Conservation (phyloP, 2,113 vertebrate species). For the Carettochelys insculpta region DNA sequence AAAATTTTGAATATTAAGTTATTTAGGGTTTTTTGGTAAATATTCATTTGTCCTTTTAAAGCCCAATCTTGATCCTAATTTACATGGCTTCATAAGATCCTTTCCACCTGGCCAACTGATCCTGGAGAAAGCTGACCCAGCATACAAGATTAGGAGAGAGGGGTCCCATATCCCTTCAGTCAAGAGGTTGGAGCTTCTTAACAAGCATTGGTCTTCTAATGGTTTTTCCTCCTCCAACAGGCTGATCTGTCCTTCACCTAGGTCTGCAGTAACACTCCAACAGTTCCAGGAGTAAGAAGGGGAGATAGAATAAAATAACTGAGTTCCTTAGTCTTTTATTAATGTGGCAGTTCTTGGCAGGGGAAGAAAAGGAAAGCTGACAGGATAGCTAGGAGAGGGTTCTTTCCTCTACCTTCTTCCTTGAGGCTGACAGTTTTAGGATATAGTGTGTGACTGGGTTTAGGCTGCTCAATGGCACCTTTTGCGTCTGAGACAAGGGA, state of each 20-base stretch:
- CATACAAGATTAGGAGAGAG: background rate
- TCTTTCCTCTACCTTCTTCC: background rate
- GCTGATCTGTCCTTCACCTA: background rate
- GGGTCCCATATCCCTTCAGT: background rate
- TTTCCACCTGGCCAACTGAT: background rate
- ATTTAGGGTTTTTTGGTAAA: background rate
- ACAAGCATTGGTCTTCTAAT: background rate
- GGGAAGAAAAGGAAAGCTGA: background rate
- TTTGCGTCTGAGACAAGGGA: slow-evolving; percentile 23
- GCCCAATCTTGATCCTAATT: background rate
- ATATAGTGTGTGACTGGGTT: slow-evolving; percentile 9
- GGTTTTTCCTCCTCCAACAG: background rate
- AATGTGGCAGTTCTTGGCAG: background rate
- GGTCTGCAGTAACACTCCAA: background rate
- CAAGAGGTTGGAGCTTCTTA: background rate
- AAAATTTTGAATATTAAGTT: background rate
- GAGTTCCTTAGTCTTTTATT: background rate
- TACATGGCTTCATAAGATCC: background rate
- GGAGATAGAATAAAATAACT: background rate
- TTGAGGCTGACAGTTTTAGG: rapidly evolving
- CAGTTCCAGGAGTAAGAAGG: background rate
- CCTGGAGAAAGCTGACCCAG: background rate
- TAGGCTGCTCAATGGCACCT: background rate
- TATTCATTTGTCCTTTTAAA: background rate
- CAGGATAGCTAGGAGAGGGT: background rate